A percentile compares a stretch with the other conserved stretches of the same genome.
Evolutionary conservation across 2,888 invertebrate species (phyloP).

Genomic region (Clanis bilineata): DNA sequence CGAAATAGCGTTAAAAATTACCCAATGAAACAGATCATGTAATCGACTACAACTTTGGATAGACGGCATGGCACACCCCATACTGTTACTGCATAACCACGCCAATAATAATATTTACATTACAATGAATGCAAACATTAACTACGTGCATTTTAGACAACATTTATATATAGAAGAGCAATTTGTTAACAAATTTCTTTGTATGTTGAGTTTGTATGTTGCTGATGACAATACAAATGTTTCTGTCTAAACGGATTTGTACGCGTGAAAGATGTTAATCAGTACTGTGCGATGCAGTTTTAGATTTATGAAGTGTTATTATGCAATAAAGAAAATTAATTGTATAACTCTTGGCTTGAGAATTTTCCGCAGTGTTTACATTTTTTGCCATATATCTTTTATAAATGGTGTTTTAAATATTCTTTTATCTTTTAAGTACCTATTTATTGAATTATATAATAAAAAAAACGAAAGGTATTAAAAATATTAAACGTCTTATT

Average conservation of each 20-base stretch:
- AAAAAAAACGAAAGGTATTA: too few species aligned
- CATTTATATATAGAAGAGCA: conserved; percentile 1
- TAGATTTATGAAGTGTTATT: neutral
- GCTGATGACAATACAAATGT: neutral
- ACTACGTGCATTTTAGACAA: neutral
- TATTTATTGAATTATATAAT: too few species aligned
- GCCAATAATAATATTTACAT: neutral
- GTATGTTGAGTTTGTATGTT: neutral
- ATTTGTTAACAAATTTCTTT: neutral
- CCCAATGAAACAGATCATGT: too few species aligned
- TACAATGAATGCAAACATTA: neutral
- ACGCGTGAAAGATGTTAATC: neutral
- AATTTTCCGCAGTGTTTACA: neutral
- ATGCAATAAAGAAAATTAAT: neutral
- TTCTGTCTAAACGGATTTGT: neutral
- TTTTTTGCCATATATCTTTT: neutral
- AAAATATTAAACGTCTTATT: too few species aligned
- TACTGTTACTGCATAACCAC: neutral
- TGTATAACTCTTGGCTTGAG: neutral
- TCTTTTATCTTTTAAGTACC: too few species aligned
- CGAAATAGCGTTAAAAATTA: too few species aligned
- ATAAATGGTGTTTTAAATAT: too few species aligned
- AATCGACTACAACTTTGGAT: too few species aligned
- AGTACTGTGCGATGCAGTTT: neutral
- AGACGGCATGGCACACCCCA: neutral